A percentile compares a stretch with the other conserved stretches of the same genome.
Conservation (phyloP, 2,797 vertebrate genomes). For the Brotula barbata region DNA sequence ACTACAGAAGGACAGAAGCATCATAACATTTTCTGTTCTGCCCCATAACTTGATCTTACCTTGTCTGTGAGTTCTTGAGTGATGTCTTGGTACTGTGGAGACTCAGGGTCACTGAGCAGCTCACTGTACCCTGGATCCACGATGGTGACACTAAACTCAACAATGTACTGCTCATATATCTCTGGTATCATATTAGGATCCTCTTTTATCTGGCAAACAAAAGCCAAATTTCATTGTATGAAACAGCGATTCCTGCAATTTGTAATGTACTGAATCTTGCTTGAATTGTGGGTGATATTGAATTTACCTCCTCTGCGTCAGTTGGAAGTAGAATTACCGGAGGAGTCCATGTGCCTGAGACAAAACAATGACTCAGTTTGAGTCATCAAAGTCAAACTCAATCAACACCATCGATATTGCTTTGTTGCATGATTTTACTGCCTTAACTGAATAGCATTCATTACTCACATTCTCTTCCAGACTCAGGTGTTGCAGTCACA, state of each 20-base stretch:
- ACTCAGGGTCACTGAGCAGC: constrained; percentile 77
- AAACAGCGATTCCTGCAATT: background rate
- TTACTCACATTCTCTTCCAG: constrained; percentile 71
- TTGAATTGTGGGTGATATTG: background rate
- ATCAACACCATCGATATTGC: background rate
- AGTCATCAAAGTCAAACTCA: too few relatives aligned
- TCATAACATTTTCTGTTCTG: constrained; percentile 6
- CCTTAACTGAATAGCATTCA: constrained; percentile 11
- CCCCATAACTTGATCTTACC: constrained; percentile 66
- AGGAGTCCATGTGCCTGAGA: constrained; percentile 73
- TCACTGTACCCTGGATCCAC: constrained; percentile 79
- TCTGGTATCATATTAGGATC: constrained; percentile 74
- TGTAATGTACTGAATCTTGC: background rate
- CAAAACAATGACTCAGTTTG: constrained; percentile 16
- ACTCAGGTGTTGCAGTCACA: constrained; percentile 43
- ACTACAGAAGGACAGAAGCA: constrained; percentile 1
- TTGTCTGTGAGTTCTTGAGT: constrained; percentile 80
- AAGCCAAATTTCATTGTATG: constrained; percentile 4
- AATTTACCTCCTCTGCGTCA: constrained; percentile 55
- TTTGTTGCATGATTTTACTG: constrained; percentile 5
- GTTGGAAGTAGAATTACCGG: constrained; percentile 57
- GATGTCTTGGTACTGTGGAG: constrained; percentile 74
- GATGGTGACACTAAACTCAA: constrained; percentile 88
- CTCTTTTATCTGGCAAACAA: constrained; percentile 67
- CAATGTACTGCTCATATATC: constrained; percentile 79